Percentiles rank a stretch among this genome's conserved stretches.
These are phyloP conservation scores for Holacanthus passer DNA, from an alignment of 2,113 vertebrate genomes.

Conservation along the genomic window DNA sequence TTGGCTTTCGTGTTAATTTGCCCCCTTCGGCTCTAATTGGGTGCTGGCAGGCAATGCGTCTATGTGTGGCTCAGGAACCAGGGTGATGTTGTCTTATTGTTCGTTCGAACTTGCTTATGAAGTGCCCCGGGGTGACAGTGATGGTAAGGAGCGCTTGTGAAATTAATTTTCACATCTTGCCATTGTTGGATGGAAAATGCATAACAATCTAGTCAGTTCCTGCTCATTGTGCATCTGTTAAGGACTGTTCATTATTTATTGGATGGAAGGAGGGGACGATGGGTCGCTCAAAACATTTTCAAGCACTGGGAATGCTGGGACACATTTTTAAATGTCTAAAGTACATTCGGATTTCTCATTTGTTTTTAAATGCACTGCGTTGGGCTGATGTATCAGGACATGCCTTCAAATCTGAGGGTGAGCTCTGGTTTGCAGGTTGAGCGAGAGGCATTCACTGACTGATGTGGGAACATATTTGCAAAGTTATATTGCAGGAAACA, in stretches of 20 bases:
- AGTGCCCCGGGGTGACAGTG: conserved; percentile 21
- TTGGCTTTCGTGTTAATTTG: conserved; percentile 69
- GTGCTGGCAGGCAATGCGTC: conserved; percentile 64
- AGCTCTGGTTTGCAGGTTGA: not conserved
- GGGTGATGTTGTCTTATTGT: conserved; percentile 42
- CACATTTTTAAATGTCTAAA: no score
- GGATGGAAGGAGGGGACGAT: not conserved
- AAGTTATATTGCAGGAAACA: not conserved
- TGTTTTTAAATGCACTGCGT: not conserved
- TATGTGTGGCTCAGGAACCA: conserved; percentile 35
- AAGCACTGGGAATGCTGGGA: not conserved
- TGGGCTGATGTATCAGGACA: no score
- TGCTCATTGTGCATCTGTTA: conserved; percentile 4
- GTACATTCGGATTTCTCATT: not conserved
- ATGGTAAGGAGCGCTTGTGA: conserved; percentile 24
- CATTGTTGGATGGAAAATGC: conserved; percentile 9
- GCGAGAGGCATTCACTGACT: not conserved
- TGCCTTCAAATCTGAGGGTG: not conserved
- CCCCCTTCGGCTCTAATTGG: conserved; percentile 69
- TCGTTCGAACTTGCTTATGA: conserved; percentile 29
- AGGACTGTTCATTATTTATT: not conserved
- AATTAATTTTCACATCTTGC: conserved; percentile 26
- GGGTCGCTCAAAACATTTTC: not conserved
- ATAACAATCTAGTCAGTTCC: not conserved
- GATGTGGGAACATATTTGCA: not conserved